Conservation (phyloP, 2,888 invertebrate species). For the Ochlodes sylvanus region DNA sequence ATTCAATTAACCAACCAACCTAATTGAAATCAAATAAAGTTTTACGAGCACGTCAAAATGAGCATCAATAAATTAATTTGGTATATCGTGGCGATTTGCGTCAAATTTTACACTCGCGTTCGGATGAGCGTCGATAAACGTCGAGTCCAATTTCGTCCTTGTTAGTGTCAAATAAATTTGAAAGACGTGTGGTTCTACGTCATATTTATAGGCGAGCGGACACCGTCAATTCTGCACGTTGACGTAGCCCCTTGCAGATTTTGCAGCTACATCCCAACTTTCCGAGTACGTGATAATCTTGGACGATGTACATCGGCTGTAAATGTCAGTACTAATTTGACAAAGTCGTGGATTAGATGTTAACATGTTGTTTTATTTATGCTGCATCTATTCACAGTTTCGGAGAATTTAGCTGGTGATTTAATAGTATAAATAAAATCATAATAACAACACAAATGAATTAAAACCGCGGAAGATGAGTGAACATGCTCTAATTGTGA, state of each 20-base stretch:
- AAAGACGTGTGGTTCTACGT: constrained; percentile 1
- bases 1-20: neutral
- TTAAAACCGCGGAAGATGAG: no score
- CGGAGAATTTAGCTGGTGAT: neutral
- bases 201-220: constrained; percentile 12
- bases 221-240: constrained; percentile 10
- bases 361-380: neutral
- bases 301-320: constrained; percentile 16
- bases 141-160: constrained; percentile 13
- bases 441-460: no score
- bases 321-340: constrained; percentile 19
- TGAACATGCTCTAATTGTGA: no score
- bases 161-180: constrained; percentile 21
- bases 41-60: neutral
- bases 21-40: constrained; percentile 2
- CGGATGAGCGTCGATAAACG: constrained; percentile 11
- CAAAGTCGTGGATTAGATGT: constrained; percentile 2
- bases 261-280: neutral
- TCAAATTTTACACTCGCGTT: neutral
- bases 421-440: no score
- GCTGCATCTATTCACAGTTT: neutral
- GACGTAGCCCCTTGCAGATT: constrained; percentile 15
- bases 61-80: constrained; percentile 4
- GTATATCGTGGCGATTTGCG: neutral
- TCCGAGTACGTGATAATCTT: constrained; percentile 5